Evolutionary conservation across 2,113 vertebrate species (phyloP).

Genomic region (Electrona antarctica): DNA sequence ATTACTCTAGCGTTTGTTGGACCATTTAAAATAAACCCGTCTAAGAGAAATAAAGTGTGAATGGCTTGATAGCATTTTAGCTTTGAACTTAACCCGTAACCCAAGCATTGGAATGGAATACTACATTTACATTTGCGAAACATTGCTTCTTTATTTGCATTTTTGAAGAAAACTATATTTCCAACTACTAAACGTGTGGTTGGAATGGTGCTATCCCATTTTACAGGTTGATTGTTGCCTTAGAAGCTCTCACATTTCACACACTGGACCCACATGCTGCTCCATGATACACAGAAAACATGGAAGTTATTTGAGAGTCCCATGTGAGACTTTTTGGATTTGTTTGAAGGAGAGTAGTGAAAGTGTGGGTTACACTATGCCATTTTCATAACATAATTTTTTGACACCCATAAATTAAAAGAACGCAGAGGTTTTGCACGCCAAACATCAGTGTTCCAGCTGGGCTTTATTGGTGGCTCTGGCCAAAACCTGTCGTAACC

Average conservation of each 20-base stretch:
- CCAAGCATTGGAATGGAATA: conserved; percentile 8
- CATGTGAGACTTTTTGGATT: conserved; percentile 10
- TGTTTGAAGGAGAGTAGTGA: conserved; percentile 11
- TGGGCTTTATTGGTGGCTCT: too few relatives aligned
- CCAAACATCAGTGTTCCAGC: neutral
- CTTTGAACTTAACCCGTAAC: conserved; percentile 23
- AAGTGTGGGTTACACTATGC: neutral
- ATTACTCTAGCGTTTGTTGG: conserved; percentile 6
- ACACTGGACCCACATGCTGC: conserved; percentile 44
- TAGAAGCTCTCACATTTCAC: conserved; percentile 26
- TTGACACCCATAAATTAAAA: conserved; percentile 3
- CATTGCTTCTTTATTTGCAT: conserved; percentile 44
- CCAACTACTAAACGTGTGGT: conserved; percentile 38
- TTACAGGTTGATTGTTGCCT: conserved; percentile 43
- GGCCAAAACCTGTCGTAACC: too few relatives aligned
- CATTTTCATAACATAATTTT: neutral
- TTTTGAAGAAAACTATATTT: conserved; percentile 34
- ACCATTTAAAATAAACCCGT: conserved; percentile 35
- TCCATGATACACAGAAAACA: conserved; percentile 31
- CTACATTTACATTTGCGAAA: conserved; percentile 40
- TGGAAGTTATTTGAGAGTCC: neutral
- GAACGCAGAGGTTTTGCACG: conserved; percentile 3
- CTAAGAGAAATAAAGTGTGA: conserved; percentile 30
- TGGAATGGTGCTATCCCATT: conserved; percentile 41
- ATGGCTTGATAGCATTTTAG: conserved; percentile 34